Base-by-base conservation (phyloP, 1,140 invertebrate genomes). In the Cepaea nemoralis region DNA sequence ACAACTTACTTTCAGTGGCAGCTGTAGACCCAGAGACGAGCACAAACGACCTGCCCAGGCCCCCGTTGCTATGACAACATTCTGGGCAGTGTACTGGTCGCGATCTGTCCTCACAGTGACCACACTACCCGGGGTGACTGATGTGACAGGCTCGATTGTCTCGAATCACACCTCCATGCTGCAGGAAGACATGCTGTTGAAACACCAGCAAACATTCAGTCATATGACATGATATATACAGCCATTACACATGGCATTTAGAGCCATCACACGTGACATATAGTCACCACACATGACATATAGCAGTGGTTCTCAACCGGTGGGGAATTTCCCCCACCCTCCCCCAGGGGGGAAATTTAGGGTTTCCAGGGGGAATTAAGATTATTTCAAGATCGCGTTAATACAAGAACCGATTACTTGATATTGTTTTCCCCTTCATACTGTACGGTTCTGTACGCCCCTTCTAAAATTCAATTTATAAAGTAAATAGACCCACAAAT, bases 1-100 rank as follows among this genome's bases (percentile, higher is more conserved):
- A 27, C 35, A 33, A 5, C 73, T 75, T 74, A 90, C 90, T 85
- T 86, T 81, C 45, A 91, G 67, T 12, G 90, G 90, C 16, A 90
- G 59, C 40, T 86, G 70, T 2, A 90, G 42, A 1, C 86, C 87
- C 14, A 90, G 82, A 8, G 84, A 71, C 27, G 83, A 71, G 12
- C 89, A 48, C 1, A 91, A 71, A 35, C 86, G 86, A 0, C 70
- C 70, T 5, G 90, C 85, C 89, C 89, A 91, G 0, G 90, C 83
- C 22, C 90, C 90, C 0, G 86, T 81, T 5, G 86, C 81, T 8
- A 91, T 48, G 27, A 91, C 87, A 5, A 91, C 66, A 67, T 77
- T 88, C 35, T 77, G 80, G 19, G 84, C 82, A 48, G 39, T 78
- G 82, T 89, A 90, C 3, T 42, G 31, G 1, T 74, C 78, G 27